These are phyloP conservation scores for Herpetotheres cachinnans DNA, from an alignment of 2,113 vertebrate genomes.

Conservation along the genomic window DNA sequence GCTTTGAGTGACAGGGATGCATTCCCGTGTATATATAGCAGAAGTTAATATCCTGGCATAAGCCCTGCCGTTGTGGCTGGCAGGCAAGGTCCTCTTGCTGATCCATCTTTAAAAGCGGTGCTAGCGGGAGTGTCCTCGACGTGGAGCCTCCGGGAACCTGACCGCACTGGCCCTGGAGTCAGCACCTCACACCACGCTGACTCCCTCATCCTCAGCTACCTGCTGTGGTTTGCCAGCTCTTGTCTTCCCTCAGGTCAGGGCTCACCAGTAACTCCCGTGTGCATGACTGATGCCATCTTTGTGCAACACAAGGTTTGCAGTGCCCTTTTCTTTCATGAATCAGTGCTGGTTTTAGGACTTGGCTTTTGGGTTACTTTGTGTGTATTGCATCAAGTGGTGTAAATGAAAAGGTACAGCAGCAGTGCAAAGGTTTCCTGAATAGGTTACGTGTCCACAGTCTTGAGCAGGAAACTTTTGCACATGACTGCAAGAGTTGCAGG, in stretches of 20 bases:
- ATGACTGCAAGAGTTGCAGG: background rate
- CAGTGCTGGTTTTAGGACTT: background rate
- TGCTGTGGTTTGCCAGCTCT: background rate
- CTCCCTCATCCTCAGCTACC: background rate
- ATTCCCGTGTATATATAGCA: background rate
- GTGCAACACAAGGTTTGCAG: background rate
- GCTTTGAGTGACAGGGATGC: background rate
- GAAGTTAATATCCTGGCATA: background rate
- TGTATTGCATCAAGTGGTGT: background rate
- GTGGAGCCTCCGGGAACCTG: background rate
- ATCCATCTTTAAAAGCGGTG: background rate
- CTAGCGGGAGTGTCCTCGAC: accelerated
- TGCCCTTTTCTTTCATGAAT: background rate
- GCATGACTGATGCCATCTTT: background rate
- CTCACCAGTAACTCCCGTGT: background rate
- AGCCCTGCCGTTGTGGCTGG: background rate
- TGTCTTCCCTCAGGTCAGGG: background rate
- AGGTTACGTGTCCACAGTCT: background rate
- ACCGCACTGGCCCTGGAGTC: background rate
- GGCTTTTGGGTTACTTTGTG: background rate
- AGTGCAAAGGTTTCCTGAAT: background rate
- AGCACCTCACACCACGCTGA: accelerated
- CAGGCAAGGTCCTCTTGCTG: background rate
- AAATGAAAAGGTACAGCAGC: background rate
- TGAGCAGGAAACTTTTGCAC: background rate